phyloP scores from a whole-genome alignment of 1,140 invertebrate genomes.

The Heliconius hermathena region DNA sequence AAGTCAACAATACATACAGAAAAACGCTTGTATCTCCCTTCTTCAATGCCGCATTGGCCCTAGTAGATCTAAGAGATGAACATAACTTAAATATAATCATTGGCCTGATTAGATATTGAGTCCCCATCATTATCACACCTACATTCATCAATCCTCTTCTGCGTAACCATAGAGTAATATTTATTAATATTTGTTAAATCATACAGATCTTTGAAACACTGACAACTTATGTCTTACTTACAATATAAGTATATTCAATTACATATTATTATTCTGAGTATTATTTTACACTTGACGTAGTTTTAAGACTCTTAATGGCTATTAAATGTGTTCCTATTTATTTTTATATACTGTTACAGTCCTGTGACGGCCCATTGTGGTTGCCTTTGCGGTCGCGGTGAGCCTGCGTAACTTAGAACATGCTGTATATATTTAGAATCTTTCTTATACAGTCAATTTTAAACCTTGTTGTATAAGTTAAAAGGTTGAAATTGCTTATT shows the following conservation, averaged over 20 bases:
- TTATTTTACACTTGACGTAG: neutral
- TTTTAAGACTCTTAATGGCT: neutral
- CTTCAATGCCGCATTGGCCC: no score
- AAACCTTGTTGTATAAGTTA: neutral
- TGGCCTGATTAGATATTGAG: no score
- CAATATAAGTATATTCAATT: neutral
- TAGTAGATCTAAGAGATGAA: no score
- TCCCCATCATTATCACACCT: no score
- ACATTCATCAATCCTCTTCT: no score
- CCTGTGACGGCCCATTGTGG: constrained; percentile 47
- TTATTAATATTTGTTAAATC: neutral
- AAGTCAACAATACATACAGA: neutral
- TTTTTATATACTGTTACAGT: constrained; percentile 31
- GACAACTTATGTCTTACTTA: neutral
- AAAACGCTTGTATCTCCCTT: no score
- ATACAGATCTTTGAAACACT: neutral
- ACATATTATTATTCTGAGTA: neutral
- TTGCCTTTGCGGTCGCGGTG: constrained; percentile 43
- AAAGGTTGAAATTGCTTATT: neutral
- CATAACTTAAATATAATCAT: no score
- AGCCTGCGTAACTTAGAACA: constrained; percentile 50
- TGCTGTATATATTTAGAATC: constrained; percentile 39
- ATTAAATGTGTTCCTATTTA: constrained; percentile 21
- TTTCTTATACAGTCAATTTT: neutral
- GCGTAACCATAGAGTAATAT: no score